These are phyloP conservation scores for Dolichomitus sp. DNA, from an alignment of 2,888 invertebrate species.

Conservation along the genomic window DNA sequence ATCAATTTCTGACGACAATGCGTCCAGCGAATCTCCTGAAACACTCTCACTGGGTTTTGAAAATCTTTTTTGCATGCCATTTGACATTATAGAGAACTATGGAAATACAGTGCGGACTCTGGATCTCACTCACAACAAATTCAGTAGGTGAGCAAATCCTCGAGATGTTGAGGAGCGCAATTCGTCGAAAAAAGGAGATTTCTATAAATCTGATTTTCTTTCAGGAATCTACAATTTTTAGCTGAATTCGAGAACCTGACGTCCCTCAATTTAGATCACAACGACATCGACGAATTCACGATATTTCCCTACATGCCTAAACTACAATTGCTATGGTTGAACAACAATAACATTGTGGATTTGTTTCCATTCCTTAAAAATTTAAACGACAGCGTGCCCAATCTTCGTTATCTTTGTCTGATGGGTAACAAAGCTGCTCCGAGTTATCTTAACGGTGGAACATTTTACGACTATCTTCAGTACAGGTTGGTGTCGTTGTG, in stretches of 20 bases:
- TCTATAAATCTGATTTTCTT: constrained; percentile 74
- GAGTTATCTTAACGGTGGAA: constrained; percentile 92
- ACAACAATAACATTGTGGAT: constrained; percentile 88
- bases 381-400: constrained; percentile 91
- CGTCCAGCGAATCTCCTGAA: constrained; percentile 72
- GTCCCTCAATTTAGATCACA: constrained; percentile 94
- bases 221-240: constrained; percentile 91
- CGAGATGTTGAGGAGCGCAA: not conserved
- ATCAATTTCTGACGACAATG: constrained; percentile 69
- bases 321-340: constrained; percentile 92
- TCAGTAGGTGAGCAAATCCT: constrained; percentile 78
- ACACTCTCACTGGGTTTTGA: constrained; percentile 82
- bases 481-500: constrained; percentile 88
- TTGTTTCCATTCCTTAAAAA: constrained; percentile 92
- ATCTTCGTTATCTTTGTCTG: constrained; percentile 91
- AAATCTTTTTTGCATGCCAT: constrained; percentile 82
- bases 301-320: constrained; percentile 91
- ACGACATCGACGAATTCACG: constrained; percentile 91
- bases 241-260: constrained; percentile 91
- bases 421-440: constrained; percentile 96
- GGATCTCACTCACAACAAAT: constrained; percentile 83
- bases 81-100: constrained; percentile 82
- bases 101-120: constrained; percentile 76
- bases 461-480: constrained; percentile 91
- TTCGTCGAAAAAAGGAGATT: not conserved